A percentile compares a stretch with the other conserved stretches of the same genome.
These are phyloP conservation scores for Drosophila pseudotakahashii DNA, from an alignment of 2,888 invertebrate species.

Conservation along the genomic window DNA sequence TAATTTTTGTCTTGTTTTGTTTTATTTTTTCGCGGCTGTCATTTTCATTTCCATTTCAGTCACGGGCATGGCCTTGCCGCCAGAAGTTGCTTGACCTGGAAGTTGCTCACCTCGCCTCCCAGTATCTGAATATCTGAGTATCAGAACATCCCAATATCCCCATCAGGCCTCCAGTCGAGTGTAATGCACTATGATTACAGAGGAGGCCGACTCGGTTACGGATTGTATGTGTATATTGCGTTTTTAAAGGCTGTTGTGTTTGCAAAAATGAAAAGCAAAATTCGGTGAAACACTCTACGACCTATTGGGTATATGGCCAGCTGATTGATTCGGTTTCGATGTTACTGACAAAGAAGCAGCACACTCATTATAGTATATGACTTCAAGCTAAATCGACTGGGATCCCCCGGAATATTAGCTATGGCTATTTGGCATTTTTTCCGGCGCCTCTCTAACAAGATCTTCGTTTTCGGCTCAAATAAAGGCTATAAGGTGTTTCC, in stretches of 20 bases:
- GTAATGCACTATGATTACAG: slow-evolving; percentile 47
- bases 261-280: slow-evolving; percentile 7
- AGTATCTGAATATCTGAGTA: too few species aligned
- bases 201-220: slow-evolving; percentile 30
- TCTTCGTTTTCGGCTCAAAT: background rate
- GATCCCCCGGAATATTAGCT: slow-evolving; percentile 17
- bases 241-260: slow-evolving; percentile 18
- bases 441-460: background rate
- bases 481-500: slow-evolving; percentile 20
- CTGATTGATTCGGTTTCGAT: slow-evolving; percentile 12
- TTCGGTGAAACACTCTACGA: slow-evolving; percentile 17
- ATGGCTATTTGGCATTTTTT: slow-evolving; percentile 1
- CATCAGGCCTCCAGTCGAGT: slow-evolving; percentile 33
- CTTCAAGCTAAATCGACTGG: slow-evolving; percentile 5
- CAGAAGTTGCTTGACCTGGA: slow-evolving; percentile 72
- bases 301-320: background rate
- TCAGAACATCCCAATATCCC: slow-evolving; percentile 3
- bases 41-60: slow-evolving; percentile 37
- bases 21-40: slow-evolving; percentile 36
- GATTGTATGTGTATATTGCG: slow-evolving; percentile 13
- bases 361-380: background rate
- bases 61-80: slow-evolving; percentile 52
- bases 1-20: slow-evolving; percentile 14
- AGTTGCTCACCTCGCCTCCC: slow-evolving; percentile 45
- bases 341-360: slow-evolving; percentile 4